Conservation (phyloP, 2,888 invertebrate species). For the Conops quadrifasciatus region DNA sequence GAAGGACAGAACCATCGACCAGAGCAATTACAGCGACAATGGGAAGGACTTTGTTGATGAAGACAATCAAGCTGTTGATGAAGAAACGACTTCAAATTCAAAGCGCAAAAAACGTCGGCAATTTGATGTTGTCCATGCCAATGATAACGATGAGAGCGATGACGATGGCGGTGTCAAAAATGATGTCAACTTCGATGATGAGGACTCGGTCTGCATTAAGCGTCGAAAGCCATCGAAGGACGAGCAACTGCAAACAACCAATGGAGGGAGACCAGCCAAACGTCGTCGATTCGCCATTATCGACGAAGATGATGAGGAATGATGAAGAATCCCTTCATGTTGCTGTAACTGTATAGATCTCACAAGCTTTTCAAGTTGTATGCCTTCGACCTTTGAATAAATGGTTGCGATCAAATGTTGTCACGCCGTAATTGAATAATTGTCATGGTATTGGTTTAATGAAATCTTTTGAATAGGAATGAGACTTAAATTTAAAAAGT, state of each 20-base stretch:
- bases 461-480: too few relatives aligned
- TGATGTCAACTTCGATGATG: constrained; percentile 44
- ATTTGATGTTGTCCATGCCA: constrained; percentile 37
- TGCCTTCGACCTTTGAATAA: neutral
- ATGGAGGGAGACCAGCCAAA: constrained; percentile 52
- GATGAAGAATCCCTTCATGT: constrained; percentile 12
- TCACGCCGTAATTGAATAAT: constrained; percentile 27
- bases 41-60: constrained; percentile 47
- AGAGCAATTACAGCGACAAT: constrained; percentile 56
- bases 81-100: constrained; percentile 27
- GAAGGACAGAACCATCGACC: constrained; percentile 43
- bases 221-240: constrained; percentile 54
- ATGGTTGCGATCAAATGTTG: constrained; percentile 9
- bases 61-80: constrained; percentile 42
- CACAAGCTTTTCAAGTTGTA: constrained; percentile 2
- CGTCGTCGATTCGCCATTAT: constrained; percentile 62
- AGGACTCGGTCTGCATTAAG: constrained; percentile 56
- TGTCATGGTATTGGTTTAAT: constrained; percentile 5
- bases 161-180: constrained; percentile 20
- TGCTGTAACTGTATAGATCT: neutral
- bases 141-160: constrained; percentile 38
- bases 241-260: constrained; percentile 35
- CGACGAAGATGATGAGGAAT: constrained; percentile 59
- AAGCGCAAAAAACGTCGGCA: constrained; percentile 44
- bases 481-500: too few relatives aligned